A percentile compares a stretch with the other conserved stretches of the same genome.
phyloP scores from a whole-genome alignment of 30 jellyfish, hydroid and myxozoan species.

The Chrysaora quinquecirrha region DNA sequence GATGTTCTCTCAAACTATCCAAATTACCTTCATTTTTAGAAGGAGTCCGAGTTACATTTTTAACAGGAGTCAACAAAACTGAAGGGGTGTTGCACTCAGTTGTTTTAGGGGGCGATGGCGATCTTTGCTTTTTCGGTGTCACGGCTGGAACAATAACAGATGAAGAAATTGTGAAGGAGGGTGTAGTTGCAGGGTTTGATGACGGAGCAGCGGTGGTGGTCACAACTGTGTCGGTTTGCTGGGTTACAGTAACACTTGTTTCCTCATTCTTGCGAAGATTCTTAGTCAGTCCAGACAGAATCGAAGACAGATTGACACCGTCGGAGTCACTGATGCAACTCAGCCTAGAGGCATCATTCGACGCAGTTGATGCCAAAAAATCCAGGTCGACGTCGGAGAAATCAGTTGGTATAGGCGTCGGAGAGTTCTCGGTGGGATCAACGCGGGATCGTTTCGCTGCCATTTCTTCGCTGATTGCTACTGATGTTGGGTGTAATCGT shows the following conservation, averaged over 20 bases:
- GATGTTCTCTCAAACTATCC: conserved; percentile 28
- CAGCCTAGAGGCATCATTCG: conserved; percentile 16
- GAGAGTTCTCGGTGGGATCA: background rate
- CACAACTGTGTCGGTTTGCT: background rate
- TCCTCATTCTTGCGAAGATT: conserved; percentile 35
- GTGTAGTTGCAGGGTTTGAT: background rate
- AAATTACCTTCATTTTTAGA: conserved; percentile 35
- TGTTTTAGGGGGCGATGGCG: background rate
- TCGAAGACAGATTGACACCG: conserved; percentile 37
- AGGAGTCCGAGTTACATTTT: conserved; percentile 53
- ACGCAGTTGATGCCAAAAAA: conserved; percentile 37
- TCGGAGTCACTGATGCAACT: conserved; percentile 18
- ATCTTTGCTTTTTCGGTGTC: too few species aligned
- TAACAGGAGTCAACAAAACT: conserved; percentile 71
- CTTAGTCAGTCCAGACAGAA: conserved; percentile 64
- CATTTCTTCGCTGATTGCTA: conserved; percentile 9
- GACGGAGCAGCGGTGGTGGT: background rate
- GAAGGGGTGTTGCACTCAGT: conserved; percentile 3
- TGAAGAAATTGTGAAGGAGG: background rate
- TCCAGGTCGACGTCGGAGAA: conserved; percentile 38
- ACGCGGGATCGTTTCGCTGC: conserved; percentile 35
- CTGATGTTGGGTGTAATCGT: conserved; percentile 66
- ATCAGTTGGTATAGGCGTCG: conserved; percentile 2
- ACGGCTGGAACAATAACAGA: background rate
- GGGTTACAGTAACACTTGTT: background rate